These are phyloP conservation scores for Litocranius walleri DNA, from an alignment of 2,113 vertebrate species.

Conservation along the genomic window DNA sequence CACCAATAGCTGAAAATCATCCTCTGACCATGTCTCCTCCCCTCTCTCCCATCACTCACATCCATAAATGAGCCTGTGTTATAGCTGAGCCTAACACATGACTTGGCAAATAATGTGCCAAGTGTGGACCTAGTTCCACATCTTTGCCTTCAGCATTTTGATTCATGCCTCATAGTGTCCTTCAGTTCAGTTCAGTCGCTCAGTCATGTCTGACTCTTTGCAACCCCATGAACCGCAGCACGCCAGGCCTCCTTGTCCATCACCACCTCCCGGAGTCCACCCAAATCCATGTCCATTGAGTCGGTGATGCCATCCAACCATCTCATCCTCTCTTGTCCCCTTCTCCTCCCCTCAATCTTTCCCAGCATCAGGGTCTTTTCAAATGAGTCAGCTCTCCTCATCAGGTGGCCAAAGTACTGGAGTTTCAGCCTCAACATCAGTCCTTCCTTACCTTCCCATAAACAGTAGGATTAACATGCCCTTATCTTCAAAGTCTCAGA, in stretches of 20 bases:
- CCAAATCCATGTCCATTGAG: background rate
- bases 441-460: background rate
- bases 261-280: background rate
- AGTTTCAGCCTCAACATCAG: background rate
- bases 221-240: fast-evolving
- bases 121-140: background rate
- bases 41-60: background rate
- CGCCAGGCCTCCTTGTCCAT: background rate
- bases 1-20: background rate
- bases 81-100: background rate
- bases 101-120: background rate
- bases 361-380: background rate
- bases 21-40: background rate
- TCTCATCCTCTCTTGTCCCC: background rate
- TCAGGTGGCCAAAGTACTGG: background rate
- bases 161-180: background rate
- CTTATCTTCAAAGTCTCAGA: background rate
- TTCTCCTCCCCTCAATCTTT: background rate
- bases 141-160: background rate
- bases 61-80: background rate
- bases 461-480: background rate
- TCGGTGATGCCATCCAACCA: background rate
- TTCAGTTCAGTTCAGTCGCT: background rate
- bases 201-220: background rate
- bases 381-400: background rate